Base-by-base conservation (phyloP, 1,140 invertebrate species). In the Halotydeus destructor region DNA sequence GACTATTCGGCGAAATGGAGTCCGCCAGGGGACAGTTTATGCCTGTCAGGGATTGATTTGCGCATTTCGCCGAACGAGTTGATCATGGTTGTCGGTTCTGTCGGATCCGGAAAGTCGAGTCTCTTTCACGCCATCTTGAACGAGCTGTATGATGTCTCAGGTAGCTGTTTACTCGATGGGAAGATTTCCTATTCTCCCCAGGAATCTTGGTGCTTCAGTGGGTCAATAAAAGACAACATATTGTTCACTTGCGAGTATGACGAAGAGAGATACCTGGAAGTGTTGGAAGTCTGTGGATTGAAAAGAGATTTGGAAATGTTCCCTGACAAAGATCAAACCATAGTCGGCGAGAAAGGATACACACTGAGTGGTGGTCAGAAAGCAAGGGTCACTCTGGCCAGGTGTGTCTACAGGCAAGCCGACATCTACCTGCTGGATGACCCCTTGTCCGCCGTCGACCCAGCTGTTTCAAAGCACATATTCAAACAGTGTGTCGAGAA, bases 361-460 rank as follows among this genome's bases (percentile, higher is more conserved):
- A 80, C 78, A 9, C 55, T 93, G 4, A 85, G 79, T 49, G 91
- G 91, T 8, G 91, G 91, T 1, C 91, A 97, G 59, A 78, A 80
- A 51, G 75, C 80, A 1, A 64, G 91, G 50, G 68, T 97, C 6
- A 69, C 82, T 3, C 60, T 97, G 14, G 91, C 91, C 0, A 67
- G 89, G 35, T 86, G 27, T 30, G 14, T 9, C 14, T 30, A 9
- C 14, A 3, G 3, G 6, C 64, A 76, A 46, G 71, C 69, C 50
- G 57, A 61, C 58, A 70, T 96, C 40, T 96, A 93, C 62, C 58
- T 98, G 5, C 57, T 97, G 42, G 93, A 98, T 62, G 91, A 97
- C 60, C 73, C 93, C 25, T 64, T 97, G 38, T 76, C 88, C 19
- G 76, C 86, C 0, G 69, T 98, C n/a, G 93, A 97, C 62, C 61